Base-by-base conservation (phyloP, 92 coral and sea anemone species). In the Ricordea florida region DNA sequence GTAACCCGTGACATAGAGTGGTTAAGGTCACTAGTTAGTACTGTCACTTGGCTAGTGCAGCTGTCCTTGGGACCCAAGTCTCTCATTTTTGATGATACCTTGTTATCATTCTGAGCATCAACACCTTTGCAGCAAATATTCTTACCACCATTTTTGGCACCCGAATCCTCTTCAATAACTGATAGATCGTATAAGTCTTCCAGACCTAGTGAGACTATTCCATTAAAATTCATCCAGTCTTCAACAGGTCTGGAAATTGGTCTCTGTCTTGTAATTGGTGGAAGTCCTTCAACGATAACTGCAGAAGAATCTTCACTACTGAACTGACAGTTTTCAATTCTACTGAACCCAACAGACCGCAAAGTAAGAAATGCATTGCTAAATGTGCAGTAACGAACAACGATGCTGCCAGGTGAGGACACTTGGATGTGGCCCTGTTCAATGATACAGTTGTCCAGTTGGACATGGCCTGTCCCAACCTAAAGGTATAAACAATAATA, bases 361-460 rank as follows among this genome's bases (percentile, higher is more conserved):
- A 94, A 67, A 2, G 92, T 89, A 31, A 94, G 68, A 30, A 81
- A 92, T 8, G 89, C 77, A 64, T 85, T 87, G 38, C 79, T 86
- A 57, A 94, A 94, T 1, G 89, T 70, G 38, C 97, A 88, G 85
- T 94, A 94, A 40, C 97, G 87, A 46, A 94, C 53, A 13, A 72
- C 55, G 31, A 94, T 73, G 33, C 94, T 85, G 4, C 97, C 98
- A 1, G 98, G 98, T 0, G 94, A 85, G 0, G 96, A 85, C 8
- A 91, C 96, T 82, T 92, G 96, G 5, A 94, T 65, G 29, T 94
- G 97, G 6, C 98, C 98, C 23, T 94, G 90, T 53, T 92, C 98
- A n/a, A 94, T 64, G 22, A 78, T 45, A 36, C 97, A 94, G 73
- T 94, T 94, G 36, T 94, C 98, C 26, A 94, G 65, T 27, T 88